A percentile compares a stretch with the other conserved stretches of the same genome.
These are phyloP conservation scores for Cassiopea xamachana DNA, from an alignment of 30 jellyfish, hydroid and myxozoan species.

Conservation along the genomic window DNA sequence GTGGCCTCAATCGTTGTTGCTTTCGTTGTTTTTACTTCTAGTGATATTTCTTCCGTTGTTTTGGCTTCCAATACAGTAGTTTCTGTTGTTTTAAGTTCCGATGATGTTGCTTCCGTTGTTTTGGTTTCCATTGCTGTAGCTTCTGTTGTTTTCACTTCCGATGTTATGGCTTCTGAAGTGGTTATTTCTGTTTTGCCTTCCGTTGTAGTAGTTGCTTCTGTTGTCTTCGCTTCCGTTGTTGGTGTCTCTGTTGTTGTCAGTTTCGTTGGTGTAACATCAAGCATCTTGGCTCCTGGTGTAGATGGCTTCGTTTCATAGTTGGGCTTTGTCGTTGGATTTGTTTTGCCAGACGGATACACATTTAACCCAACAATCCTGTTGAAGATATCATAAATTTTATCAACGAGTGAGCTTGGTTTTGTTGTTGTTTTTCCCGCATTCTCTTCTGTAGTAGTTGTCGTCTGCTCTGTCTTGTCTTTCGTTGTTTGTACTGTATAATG, in stretches of 20 bases:
- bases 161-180: constrained; percentile 1
- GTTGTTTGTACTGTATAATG: constrained; percentile 2
- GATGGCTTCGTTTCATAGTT: constrained; percentile 4
- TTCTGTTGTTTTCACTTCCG: background rate
- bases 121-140: background rate
- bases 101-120: background rate
- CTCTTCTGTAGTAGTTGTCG: background rate
- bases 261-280: background rate
- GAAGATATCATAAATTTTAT: constrained; percentile 56
- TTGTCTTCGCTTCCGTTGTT: background rate
- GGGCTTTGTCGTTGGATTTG: constrained; percentile 65
- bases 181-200: background rate
- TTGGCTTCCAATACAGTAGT: background rate
- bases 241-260: constrained; percentile 16
- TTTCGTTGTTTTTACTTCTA: background rate
- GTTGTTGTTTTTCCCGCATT: constrained; percentile 17
- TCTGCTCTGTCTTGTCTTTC: background rate
- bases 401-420: constrained; percentile 43
- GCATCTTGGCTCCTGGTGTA: background rate
- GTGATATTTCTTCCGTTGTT: background rate
- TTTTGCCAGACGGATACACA: constrained; percentile 29
- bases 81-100: constrained; percentile 28
- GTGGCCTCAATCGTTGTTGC: constrained; percentile 7
- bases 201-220: background rate
- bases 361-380: constrained; percentile 58